Conservation (phyloP, 2,797 vertebrate genomes). For the Platyrinchus mystaceus region DNA sequence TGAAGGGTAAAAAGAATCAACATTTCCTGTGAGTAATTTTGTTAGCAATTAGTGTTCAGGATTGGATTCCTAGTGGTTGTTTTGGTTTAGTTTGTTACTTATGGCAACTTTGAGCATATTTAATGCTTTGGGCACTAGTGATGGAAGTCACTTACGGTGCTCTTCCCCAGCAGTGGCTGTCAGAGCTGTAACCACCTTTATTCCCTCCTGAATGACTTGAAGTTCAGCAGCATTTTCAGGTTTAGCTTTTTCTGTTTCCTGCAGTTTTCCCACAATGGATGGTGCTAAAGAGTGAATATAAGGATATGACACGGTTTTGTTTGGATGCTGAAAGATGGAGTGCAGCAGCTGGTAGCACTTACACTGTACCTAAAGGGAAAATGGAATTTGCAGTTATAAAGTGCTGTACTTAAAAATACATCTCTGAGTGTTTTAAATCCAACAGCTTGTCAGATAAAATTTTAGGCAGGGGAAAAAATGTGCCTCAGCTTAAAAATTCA, state of each 20-base stretch:
- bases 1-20: neutral
- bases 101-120: neutral
- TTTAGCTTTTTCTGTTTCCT: conserved; percentile 82
- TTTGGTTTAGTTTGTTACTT: neutral
- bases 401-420: neutral
- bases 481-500: neutral
- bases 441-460: neutral
- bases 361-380: conserved; percentile 79
- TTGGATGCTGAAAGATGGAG: conserved; percentile 86
- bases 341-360: conserved; percentile 86
- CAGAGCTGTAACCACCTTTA: conserved; percentile 82
- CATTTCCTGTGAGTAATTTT: neutral
- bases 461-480: neutral
- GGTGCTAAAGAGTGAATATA: conserved; percentile 85
- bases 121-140: neutral
- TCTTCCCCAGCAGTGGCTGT: conserved; percentile 80
- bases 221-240: conserved; percentile 86
- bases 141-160: conserved; percentile 82
- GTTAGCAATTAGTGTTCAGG: neutral
- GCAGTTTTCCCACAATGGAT: conserved; percentile 80
- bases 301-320: conserved; percentile 76
- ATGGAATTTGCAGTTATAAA: conserved; percentile 19
- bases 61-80: neutral
- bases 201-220: conserved; percentile 81
- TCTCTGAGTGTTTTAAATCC: neutral